Evolutionary conservation across 2,113 vertebrate genomes (phyloP).

Genomic region (Ceratotherium simum): DNA sequence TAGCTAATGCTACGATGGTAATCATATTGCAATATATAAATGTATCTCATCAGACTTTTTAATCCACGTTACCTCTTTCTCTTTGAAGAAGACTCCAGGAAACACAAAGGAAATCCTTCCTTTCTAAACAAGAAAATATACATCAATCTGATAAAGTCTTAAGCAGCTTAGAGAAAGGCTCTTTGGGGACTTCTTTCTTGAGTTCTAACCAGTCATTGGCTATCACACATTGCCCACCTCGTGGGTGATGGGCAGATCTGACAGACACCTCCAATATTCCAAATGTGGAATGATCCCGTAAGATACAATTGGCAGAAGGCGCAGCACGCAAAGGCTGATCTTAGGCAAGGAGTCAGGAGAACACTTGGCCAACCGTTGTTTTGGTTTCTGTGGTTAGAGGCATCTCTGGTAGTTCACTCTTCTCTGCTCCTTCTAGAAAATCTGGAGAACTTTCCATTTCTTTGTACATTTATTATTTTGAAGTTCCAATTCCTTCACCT

Average conservation of each 20-base stretch:
- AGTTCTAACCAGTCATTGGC: background rate
- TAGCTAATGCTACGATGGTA: background rate
- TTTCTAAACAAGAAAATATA: background rate
- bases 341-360: background rate
- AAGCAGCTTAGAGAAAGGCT: background rate
- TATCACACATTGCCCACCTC: background rate
- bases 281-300: background rate
- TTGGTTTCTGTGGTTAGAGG: background rate
- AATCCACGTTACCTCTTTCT: background rate
- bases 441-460: conserved; percentile 37
- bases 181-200: background rate
- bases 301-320: background rate
- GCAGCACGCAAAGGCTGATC: background rate
- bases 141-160: background rate
- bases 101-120: background rate
- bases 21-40: background rate
- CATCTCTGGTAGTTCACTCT: background rate
- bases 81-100: background rate
- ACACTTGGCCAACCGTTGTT: background rate
- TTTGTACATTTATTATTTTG: conserved; percentile 53
- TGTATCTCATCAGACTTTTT: background rate
- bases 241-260: background rate
- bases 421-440: conserved; percentile 13
- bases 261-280: background rate
- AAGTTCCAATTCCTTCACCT: background rate